These are phyloP conservation scores for Orthochromis malagaraziensis DNA, from an alignment of 2,113 vertebrate genomes.

Conservation along the genomic window DNA sequence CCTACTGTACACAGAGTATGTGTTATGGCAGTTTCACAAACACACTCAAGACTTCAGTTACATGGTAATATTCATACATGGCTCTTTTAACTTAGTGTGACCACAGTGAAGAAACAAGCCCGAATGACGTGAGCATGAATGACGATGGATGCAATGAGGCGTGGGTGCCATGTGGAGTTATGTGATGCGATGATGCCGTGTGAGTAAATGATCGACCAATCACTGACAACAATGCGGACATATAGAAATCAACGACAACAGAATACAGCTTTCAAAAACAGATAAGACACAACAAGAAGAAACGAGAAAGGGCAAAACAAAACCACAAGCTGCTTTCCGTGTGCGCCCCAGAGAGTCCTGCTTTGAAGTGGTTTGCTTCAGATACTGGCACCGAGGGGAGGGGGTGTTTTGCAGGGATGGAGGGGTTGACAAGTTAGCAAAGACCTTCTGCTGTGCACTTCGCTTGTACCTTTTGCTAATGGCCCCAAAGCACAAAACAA, in stretches of 20 bases:
- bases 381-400: not conserved
- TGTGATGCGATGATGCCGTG: constrained; percentile 42
- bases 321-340: constrained; percentile 57
- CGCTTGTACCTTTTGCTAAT: constrained; percentile 28
- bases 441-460: constrained; percentile 28
- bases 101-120: constrained; percentile 61
- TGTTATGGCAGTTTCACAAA: constrained; percentile 47
- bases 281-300: constrained; percentile 31
- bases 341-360: constrained; percentile 40
- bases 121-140: constrained; percentile 44
- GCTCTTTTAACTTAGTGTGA: constrained; percentile 43
- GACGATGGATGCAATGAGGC: constrained; percentile 42
- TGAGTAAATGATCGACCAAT: constrained; percentile 56
- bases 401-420: not conserved
- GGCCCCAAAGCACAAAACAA: constrained; percentile 23
- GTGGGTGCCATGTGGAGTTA: constrained; percentile 27
- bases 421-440: constrained; percentile 9
- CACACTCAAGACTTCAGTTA: constrained; percentile 27
- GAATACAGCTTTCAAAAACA: constrained; percentile 43
- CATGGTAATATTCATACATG: constrained; percentile 40
- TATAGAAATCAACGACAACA: constrained; percentile 59
- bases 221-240: constrained; percentile 62
- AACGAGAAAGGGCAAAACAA: not conserved
- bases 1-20: constrained; percentile 47
- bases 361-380: constrained; percentile 71